phyloP scores from a whole-genome alignment of 2,113 vertebrate genomes.

The Pedetes capensis region DNA sequence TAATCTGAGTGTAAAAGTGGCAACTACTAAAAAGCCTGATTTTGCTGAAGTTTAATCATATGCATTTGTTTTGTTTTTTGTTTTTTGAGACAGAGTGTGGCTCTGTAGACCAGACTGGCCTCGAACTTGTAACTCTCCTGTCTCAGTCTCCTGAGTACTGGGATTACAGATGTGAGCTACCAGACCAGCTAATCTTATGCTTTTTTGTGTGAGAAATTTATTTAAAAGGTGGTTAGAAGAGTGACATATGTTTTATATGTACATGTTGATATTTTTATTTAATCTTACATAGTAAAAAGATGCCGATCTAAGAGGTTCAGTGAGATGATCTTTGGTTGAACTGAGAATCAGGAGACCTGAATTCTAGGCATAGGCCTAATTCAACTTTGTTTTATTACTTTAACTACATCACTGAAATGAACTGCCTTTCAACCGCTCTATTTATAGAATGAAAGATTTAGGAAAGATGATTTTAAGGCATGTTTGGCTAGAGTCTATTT shows the following conservation, averaged over 20 bases:
- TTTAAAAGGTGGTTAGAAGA: not conserved
- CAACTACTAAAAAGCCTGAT: not conserved
- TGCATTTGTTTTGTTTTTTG: too few relatives aligned
- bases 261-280: not conserved
- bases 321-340: not conserved
- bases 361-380: not conserved
- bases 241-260: not conserved
- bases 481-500: slow-evolving; percentile 3
- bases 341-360: not conserved
- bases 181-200: not conserved
- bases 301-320: not conserved
- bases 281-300: not conserved
- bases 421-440: not conserved
- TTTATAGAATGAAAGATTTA: slow-evolving; percentile 2
- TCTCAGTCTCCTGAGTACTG: too few relatives aligned
- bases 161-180: too few relatives aligned
- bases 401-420: not conserved
- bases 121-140: too few relatives aligned
- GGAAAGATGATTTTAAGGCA: not conserved
- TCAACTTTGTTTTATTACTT: not conserved
- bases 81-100: too few relatives aligned
- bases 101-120: too few relatives aligned
- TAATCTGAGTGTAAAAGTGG: not conserved
- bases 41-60: not conserved
- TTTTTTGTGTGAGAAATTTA: not conserved